A percentile compares a stretch with the other conserved stretches of the same genome.
phyloP scores from a whole-genome alignment of 1,140 invertebrate genomes.

The Vanessa atalanta region DNA sequence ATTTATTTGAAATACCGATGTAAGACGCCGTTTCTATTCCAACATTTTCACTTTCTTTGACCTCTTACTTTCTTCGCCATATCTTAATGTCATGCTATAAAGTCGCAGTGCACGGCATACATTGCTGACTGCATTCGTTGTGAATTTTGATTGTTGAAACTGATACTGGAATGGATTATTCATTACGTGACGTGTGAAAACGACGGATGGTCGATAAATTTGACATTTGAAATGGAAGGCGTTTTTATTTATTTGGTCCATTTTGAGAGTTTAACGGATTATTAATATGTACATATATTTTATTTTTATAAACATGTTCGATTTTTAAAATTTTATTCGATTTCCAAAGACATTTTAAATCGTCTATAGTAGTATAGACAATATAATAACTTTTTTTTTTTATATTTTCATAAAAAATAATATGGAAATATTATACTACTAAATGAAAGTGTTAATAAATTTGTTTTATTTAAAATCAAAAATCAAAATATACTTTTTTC shows the following conservation, averaged over 20 bases:
- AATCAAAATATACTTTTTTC: no score
- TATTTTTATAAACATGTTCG: no score
- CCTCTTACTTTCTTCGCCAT: slow-evolving; percentile 5
- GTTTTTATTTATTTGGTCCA: not conserved
- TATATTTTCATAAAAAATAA: no score
- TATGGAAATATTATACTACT: no score
- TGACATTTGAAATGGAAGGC: not conserved
- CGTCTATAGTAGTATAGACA: no score
- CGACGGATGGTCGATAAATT: not conserved
- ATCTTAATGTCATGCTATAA: not conserved
- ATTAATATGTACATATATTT: no score
- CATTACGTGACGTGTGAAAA: not conserved
- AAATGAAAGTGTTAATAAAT: no score
- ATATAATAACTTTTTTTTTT: no score
- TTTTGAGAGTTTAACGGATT: no score
- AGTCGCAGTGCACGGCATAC: not conserved
- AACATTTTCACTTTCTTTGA: slow-evolving; percentile 5
- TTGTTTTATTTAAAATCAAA: no score
- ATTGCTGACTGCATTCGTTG: not conserved
- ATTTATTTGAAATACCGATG: slow-evolving; percentile 12
- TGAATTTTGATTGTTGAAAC: not conserved
- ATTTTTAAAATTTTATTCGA: no score
- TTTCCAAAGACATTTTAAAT: no score
- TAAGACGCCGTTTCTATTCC: slow-evolving; percentile 11
- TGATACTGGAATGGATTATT: not conserved